Conservation (phyloP, 2,113 vertebrate genomes). For the Channa maculata region DNA sequence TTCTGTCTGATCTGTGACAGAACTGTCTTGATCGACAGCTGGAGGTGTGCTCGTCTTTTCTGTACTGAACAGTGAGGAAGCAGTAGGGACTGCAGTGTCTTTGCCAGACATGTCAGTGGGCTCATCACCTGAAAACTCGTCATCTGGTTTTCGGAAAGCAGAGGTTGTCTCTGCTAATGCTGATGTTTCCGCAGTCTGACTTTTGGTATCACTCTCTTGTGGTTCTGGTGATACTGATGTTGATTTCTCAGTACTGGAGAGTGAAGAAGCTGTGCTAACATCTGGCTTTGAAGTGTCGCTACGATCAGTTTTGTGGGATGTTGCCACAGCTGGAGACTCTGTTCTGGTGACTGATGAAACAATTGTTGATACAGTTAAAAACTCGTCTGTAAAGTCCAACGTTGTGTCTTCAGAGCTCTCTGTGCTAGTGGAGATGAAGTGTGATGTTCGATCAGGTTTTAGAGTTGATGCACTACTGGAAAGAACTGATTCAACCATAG, state of each 20-base stretch:
- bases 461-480: background rate
- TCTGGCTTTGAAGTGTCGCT: background rate
- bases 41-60: constrained; percentile 6
- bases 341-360: too few species aligned
- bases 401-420: background rate
- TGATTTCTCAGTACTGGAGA: constrained; percentile 25
- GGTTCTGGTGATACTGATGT: background rate
- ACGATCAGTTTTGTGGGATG: constrained; percentile 1
- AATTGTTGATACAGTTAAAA: too few species aligned
- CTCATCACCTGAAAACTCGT: constrained; percentile 16
- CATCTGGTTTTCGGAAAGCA: background rate
- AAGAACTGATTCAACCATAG: background rate
- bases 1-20: constrained; percentile 2
- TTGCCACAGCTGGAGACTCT: background rate
- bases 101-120: background rate
- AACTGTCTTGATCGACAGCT: background rate
- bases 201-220: background rate
- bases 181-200: background rate
- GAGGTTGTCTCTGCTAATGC: background rate
- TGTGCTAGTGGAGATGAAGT: background rate
- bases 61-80: constrained; percentile 20
- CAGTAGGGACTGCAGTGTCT: background rate
- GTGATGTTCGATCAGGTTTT: background rate
- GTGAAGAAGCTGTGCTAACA: background rate
- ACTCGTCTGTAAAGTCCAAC: too few species aligned